Conservation (phyloP, 2,888 invertebrate species). For the Pristionchus fissidentatus region DNA sequence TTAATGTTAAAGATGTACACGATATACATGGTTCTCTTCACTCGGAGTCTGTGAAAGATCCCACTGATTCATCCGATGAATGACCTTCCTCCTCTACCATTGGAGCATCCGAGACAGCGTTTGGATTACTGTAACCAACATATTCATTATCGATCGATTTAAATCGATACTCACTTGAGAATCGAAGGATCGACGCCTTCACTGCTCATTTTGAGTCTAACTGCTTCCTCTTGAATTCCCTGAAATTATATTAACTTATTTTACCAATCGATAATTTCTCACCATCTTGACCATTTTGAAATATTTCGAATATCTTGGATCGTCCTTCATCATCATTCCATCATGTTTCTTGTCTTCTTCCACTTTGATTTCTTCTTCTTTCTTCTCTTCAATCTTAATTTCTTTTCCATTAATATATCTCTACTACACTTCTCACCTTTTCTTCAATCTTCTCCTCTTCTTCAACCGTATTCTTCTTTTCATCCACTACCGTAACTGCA, state of each 20-base stretch:
- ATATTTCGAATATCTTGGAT: constrained; percentile 66
- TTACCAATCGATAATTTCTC: background rate
- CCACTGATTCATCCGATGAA: constrained; percentile 44
- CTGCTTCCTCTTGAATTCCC: constrained; percentile 69
- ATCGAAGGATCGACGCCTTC: constrained; percentile 66
- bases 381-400: background rate
- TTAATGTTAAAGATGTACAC: background rate
- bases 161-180: constrained; percentile 48
- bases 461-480: background rate
- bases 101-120: background rate
- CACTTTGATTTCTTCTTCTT: constrained; percentile 13
- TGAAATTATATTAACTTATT: constrained; percentile 46
- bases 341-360: background rate
- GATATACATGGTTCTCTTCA: constrained; percentile 4
- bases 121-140: constrained; percentile 6
- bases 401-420: background rate
- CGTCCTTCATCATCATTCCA: constrained; percentile 56
- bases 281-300: constrained; percentile 72
- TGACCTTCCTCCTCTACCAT: background rate
- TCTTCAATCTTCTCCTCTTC: background rate
- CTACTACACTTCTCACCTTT: background rate
- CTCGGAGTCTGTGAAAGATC: constrained; percentile 36
- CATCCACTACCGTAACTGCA: background rate
- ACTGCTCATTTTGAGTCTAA: constrained; percentile 65
- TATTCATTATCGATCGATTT: background rate